phyloP scores from a whole-genome alignment of 2,113 vertebrate genomes.

The Rhea pennata region DNA sequence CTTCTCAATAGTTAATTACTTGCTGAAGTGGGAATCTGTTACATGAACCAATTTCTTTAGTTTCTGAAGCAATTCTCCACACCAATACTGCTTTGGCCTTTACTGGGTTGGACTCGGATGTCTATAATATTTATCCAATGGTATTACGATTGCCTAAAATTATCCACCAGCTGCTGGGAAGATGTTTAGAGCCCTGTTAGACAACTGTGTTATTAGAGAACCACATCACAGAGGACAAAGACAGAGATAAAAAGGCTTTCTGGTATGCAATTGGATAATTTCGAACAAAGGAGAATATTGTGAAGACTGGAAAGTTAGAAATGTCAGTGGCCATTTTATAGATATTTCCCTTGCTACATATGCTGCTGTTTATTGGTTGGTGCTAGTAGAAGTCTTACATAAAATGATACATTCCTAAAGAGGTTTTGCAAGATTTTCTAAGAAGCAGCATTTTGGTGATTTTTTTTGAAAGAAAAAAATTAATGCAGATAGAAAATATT shows the following conservation, averaged over 20 bases:
- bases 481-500: background rate
- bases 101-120: background rate
- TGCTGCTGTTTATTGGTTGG: background rate
- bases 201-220: background rate
- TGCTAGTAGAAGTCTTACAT: background rate
- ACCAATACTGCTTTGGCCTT: background rate
- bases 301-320: slow-evolving; percentile 33
- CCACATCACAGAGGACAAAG: background rate
- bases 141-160: slow-evolving; percentile 39
- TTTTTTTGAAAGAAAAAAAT: background rate
- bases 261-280: background rate
- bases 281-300: background rate
- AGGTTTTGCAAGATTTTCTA: background rate
- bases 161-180: background rate
- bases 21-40: background rate
- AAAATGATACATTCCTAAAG: background rate
- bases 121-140: background rate
- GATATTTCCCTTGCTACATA: background rate
- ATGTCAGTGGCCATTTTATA: background rate
- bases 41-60: background rate
- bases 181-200: background rate
- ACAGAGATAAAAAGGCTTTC: background rate
- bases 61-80: background rate
- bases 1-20: slow-evolving; percentile 29
- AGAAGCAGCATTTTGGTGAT: background rate